phyloP scores from a whole-genome alignment of 2,113 vertebrate genomes.

The Zosterops hypoxanthus region DNA sequence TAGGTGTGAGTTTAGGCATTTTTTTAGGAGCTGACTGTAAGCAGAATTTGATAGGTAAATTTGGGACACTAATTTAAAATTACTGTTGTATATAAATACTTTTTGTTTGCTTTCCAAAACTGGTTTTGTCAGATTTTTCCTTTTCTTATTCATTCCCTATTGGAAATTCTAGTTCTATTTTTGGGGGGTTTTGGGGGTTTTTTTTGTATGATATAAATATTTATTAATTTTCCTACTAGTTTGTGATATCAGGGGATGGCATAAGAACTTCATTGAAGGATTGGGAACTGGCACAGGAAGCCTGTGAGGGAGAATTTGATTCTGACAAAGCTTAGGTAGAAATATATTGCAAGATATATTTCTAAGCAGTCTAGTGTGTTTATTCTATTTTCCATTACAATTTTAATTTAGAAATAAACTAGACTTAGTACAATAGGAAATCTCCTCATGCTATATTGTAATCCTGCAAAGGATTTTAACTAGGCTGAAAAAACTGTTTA shows the following conservation, averaged over 20 bases:
- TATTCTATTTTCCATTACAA: conserved; percentile 40
- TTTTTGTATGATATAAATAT: not conserved
- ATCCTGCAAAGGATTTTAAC: conserved; percentile 42
- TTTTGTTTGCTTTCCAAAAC: not conserved
- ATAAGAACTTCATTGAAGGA: not conserved
- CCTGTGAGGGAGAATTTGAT: not conserved
- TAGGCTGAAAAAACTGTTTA: conserved; percentile 48
- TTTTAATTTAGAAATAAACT: conserved; percentile 61
- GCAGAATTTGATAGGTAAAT: not conserved
- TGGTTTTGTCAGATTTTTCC: not conserved
- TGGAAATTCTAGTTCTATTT: not conserved
- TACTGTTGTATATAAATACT: not conserved
- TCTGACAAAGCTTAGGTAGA: not conserved
- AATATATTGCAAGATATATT: not conserved
- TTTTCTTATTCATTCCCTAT: not conserved
- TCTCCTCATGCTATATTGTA: conserved; percentile 45
- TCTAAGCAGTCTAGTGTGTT: conserved; percentile 26
- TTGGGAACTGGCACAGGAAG: not conserved
- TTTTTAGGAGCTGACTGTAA: not conserved
- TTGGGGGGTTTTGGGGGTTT: not conserved
- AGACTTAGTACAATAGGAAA: conserved; percentile 12
- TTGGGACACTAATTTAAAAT: not conserved
- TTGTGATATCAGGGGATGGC: not conserved
- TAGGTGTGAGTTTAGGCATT: not conserved
- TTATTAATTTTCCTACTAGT: not conserved